Base-by-base conservation (phyloP, 2,797 vertebrate genomes). In the Anisognathus igniventris region DNA sequence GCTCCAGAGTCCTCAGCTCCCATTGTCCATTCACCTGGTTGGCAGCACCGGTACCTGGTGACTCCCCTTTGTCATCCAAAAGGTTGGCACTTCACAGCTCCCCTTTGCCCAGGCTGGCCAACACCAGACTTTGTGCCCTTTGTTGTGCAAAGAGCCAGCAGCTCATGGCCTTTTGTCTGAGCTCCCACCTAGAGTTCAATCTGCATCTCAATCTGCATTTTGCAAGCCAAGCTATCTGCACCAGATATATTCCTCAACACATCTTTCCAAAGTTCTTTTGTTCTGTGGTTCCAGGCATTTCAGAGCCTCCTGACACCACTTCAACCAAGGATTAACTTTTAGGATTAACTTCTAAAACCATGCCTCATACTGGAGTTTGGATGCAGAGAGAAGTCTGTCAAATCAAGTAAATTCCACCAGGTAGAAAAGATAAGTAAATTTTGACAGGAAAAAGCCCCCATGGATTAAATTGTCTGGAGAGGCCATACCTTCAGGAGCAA, bases 31-130 rank as follows among this genome's bases (percentile, higher is more conserved):
- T 54, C 25, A 9, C 30, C 30, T 10, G 14, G 16, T 3, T 30
- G 40, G 17, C 17, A 53, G 9, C 20, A 24, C 21, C 2, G 0
- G 0, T 7, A 17, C 5, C 33, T 57, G 54, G n/a, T 24, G 22
- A 33, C 16, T 76, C 33, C 30, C 17, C 17, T 86, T 54, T 61
- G 47, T 53, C 30, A 21, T 64, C 30, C 24, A 40, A 33, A 62
- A 39, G 0, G 15, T 6, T 48, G 42, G 23, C 40, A 54, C 6
- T 56, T 48, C 24, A 25, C 2, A 4, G 42, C 6, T 75, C 16
- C 64, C 10, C 35, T 13, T 31, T 23, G 14, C 14, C 22, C 25
- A 35, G 65, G 9, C 48, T 35, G 14, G 24, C 39, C 30, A n/a
- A 6, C 42, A 40, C 9, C 6, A 17, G 22, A 16, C 18, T 48